Percentiles rank a stretch among this genome's conserved stretches.
Evolutionary conservation across 2,888 invertebrate species (phyloP).

Genomic region (Cryptocephalus moraei): DNA sequence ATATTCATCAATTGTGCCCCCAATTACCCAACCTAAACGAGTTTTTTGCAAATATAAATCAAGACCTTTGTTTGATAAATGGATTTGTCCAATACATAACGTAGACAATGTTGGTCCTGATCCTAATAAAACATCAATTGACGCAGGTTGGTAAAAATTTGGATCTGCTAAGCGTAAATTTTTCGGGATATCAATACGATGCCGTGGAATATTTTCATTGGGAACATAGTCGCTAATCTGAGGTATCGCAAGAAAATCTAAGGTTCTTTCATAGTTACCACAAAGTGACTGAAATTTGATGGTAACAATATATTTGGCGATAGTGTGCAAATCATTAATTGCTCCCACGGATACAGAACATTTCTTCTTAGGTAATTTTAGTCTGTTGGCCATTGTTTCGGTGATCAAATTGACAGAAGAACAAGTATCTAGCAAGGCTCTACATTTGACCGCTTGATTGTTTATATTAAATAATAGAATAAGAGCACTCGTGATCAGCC

Average conservation of each 20-base stretch:
- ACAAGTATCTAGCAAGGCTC: too few species aligned
- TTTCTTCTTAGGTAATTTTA: not conserved
- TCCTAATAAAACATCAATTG: too few species aligned
- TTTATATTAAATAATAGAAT: slow-evolving; percentile 10
- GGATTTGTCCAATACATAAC: not conserved
- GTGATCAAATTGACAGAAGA: not conserved
- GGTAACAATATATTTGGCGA: not conserved
- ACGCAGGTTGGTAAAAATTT: too few species aligned
- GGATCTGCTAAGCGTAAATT: too few species aligned
- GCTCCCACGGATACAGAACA: not conserved
- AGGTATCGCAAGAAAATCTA: not conserved
- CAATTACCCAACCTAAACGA: not conserved
- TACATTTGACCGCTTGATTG: too few species aligned
- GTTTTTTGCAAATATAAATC: not conserved
- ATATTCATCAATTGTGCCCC: not conserved
- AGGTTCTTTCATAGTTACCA: not conserved
- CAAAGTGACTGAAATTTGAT: too few species aligned
- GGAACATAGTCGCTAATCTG: not conserved
- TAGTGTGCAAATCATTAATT: not conserved
- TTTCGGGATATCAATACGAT: not conserved
- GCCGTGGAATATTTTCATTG: too few species aligned
- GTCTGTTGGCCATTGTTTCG: not conserved
- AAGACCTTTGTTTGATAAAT: not conserved
- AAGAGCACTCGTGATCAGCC: slow-evolving; percentile 8
- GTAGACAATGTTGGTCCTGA: too few species aligned